A percentile compares a stretch with the other conserved stretches of the same genome.
phyloP scores from a whole-genome alignment of 1,140 invertebrate genomes.

The Hyles vespertilio region DNA sequence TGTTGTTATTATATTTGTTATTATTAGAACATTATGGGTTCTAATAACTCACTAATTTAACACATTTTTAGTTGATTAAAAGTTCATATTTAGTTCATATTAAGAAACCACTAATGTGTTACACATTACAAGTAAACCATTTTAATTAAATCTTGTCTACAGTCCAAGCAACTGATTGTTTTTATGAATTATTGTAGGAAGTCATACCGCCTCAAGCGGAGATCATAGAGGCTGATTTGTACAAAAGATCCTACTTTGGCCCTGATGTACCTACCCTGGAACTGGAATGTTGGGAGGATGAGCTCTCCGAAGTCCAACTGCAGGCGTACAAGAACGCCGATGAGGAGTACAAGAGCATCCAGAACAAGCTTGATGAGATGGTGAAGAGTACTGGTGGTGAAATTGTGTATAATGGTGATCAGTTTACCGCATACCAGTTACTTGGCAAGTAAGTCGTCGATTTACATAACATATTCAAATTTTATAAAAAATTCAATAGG shows the following conservation, averaged over 20 bases:
- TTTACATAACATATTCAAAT: no score
- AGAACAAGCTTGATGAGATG: slow-evolving; percentile 75
- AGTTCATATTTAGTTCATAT: no score
- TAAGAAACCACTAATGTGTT: no score
- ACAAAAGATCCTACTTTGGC: slow-evolving; percentile 68
- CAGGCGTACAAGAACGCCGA: slow-evolving; percentile 75
- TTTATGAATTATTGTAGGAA: slow-evolving; percentile 26
- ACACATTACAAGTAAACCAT: no score
- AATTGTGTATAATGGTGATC: slow-evolving; percentile 77
- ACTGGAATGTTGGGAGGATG: slow-evolving; percentile 82
- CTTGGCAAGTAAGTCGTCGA: slow-evolving; percentile 70
- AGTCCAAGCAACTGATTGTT: no score
- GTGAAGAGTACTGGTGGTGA: slow-evolving; percentile 78
- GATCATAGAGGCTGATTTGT: slow-evolving; percentile 66
- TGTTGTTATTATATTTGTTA: no score
- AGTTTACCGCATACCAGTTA: slow-evolving; percentile 77
- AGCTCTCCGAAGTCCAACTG: slow-evolving; percentile 79
- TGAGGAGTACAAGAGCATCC: slow-evolving; percentile 78
- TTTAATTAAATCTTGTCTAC: no score
- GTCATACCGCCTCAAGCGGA: slow-evolving; percentile 56
- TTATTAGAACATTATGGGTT: no score
- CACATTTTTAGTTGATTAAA: no score
- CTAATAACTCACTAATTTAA: no score
- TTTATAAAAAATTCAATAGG: no score
- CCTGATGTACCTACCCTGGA: slow-evolving; percentile 77